Conservation (phyloP, 2,888 invertebrate genomes). For the Ichneumon xanthorius region DNA sequence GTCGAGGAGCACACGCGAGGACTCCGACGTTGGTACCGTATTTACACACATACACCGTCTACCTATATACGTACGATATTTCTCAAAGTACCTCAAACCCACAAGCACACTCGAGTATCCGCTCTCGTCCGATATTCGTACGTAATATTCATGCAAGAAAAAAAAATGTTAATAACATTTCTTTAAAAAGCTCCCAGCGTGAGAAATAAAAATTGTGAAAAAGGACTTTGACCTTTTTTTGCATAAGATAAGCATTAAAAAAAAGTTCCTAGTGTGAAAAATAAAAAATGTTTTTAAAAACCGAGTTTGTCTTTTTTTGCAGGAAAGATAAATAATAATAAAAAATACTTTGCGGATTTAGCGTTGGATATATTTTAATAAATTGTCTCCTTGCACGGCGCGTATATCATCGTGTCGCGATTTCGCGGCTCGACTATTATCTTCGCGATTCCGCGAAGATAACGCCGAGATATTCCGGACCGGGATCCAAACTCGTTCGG, state of each 20-base stretch:
- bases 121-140: constrained; percentile 24
- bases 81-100: constrained; percentile 8
- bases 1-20: constrained; percentile 53
- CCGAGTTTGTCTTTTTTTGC: neutral
- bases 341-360: neutral
- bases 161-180: neutral
- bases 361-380: constrained; percentile 72
- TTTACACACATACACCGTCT: constrained; percentile 16
- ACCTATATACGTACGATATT: neutral
- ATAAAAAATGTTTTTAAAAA: constrained; percentile 23
- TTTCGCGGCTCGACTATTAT: constrained; percentile 30
- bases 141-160: constrained; percentile 31
- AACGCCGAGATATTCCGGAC: neutral
- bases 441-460: constrained; percentile 33
- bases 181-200: too few relatives aligned
- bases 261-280: constrained; percentile 2
- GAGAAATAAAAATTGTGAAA: constrained; percentile 28
- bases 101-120: neutral
- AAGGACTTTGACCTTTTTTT: neutral
- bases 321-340: neutral
- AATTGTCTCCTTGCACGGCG: constrained; percentile 73
- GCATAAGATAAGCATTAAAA: neutral
- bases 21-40: constrained; percentile 29
- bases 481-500: constrained; percentile 10
- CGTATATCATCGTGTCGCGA: constrained; percentile 80